Conservation (phyloP, 1,140 invertebrate genomes). For the Armadillidium nasatum region DNA sequence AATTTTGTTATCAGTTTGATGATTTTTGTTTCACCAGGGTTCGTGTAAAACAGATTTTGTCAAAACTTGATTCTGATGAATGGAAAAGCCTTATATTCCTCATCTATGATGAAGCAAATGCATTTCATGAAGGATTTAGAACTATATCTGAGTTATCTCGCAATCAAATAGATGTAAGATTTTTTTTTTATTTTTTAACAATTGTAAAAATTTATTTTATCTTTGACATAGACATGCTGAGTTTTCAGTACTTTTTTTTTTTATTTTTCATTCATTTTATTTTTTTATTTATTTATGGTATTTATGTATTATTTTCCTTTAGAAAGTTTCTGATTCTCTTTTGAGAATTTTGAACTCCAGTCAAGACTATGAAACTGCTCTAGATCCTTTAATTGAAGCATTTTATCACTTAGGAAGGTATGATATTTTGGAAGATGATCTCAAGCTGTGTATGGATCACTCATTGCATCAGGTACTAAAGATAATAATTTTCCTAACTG, state of each 20-base stretch:
- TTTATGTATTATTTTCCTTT: neutral
- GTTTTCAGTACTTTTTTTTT: neutral
- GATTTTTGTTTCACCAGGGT: too few species aligned
- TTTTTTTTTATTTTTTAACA: neutral
- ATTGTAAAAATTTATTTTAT: neutral
- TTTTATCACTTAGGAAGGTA: constrained; percentile 4
- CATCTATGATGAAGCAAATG: neutral
- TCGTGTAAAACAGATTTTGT: neutral
- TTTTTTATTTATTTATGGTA: neutral
- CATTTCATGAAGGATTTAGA: neutral
- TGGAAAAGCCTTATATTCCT: neutral
- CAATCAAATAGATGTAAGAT: neutral
- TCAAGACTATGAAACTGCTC: neutral
- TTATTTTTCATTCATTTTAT: neutral
- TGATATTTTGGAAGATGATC: constrained; percentile 5
- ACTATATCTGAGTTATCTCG: neutral
- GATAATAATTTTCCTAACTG: too few species aligned
- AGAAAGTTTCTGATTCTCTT: neutral
- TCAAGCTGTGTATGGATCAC: neutral
- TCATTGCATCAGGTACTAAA: neutral
- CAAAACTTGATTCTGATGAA: neutral
- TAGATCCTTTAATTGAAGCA: constrained; percentile 1
- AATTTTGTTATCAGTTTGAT: too few species aligned
- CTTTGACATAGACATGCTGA: neutral
- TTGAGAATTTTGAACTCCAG: neutral